Evolutionary conservation across 2,797 vertebrate species (phyloP), one percentile per base, ranked within the genome.

Genomic region (Enteromius anoplus): DNA sequence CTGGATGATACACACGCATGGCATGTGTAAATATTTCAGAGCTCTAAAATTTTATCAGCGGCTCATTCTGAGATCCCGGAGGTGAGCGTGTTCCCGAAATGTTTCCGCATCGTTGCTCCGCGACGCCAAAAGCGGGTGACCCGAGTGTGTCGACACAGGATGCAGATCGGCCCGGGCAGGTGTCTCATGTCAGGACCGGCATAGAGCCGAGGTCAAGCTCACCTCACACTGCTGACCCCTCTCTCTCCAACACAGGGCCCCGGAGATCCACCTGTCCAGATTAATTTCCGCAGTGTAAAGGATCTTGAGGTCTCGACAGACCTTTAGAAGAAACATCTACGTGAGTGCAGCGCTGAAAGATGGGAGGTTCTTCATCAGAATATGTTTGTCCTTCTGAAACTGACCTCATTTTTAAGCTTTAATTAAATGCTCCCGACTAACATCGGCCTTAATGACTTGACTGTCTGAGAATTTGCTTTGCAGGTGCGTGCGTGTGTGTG

Each of bases 341-440:
- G 2, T 15, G 47, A 77, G 66, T 26, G 10, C 21, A 34, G 3
- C 7, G 7, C 6, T 42, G 40, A 37, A 75, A 0, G 10, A 12
- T 32, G 47, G 29, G 2, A 32, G n/a, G 3, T 40, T 58, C 87
- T 92, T 94, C 91, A 93, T 94, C 92, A 92, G 89, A 92, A 91
- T 91, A 92, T 92, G 92, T 93, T 94, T 94, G 94, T 95, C 93
- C 94, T 94, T 95, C 92, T 89, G 88, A 88, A 64, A 32, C 85
- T 93, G 94, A 94, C 94, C 93, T 94, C 92, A 93, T 93, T 94
- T 86, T 92, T 89, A 88, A 83, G 88, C 90, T 90, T 93, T 94
- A 95, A 95, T 95, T 94, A 95, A 94, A 94, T 88, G 86, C 88
- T 90, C 88, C 87, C 77, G 84, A 88, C 87, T 84, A 86, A 86